Conservation (phyloP, 2,113 vertebrate genomes). For the Phaethornis superciliosus region DNA sequence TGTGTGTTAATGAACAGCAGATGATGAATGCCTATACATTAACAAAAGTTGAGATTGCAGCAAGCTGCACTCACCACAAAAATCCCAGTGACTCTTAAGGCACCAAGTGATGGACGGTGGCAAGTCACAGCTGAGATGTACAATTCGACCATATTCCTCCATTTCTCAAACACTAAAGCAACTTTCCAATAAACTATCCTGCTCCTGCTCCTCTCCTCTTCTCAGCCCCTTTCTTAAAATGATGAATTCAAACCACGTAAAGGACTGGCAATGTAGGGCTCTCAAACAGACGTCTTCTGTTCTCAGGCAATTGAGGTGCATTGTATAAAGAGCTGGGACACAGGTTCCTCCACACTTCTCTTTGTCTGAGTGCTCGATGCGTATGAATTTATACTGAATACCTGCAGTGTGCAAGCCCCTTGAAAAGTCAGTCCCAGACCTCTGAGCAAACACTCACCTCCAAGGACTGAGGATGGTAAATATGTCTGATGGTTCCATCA, state of each 20-base stretch:
- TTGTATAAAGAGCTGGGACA: not conserved
- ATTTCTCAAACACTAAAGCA: constrained; percentile 2
- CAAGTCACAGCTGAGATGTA: not conserved
- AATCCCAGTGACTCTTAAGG: not conserved
- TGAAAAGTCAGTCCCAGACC: constrained; percentile 36
- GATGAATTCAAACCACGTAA: constrained; percentile 20
- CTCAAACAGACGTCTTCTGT: constrained; percentile 39
- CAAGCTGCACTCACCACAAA: constrained; percentile 46
- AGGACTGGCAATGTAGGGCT: constrained; percentile 3
- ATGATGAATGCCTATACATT: constrained; percentile 91
- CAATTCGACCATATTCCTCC: not conserved
- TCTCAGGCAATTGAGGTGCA: not conserved
- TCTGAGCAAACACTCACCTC: constrained; percentile 58
- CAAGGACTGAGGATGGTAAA: not conserved
- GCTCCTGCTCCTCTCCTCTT: not conserved
- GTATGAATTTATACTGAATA: constrained; percentile 57
- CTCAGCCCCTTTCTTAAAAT: not conserved
- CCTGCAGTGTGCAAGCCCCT: constrained; percentile 34
- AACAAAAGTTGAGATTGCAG: constrained; percentile 73
- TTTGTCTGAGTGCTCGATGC: constrained; percentile 24
- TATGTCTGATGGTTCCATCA: constrained; percentile 27
- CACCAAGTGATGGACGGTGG: not conserved
- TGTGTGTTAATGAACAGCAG: constrained; percentile 80
- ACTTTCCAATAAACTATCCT: not conserved
- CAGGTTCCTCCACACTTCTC: constrained; percentile 36